These are phyloP conservation scores for Cassiopea xamachana DNA, from an alignment of 30 jellyfish, hydroid and myxozoan genomes.

Conservation along the genomic window DNA sequence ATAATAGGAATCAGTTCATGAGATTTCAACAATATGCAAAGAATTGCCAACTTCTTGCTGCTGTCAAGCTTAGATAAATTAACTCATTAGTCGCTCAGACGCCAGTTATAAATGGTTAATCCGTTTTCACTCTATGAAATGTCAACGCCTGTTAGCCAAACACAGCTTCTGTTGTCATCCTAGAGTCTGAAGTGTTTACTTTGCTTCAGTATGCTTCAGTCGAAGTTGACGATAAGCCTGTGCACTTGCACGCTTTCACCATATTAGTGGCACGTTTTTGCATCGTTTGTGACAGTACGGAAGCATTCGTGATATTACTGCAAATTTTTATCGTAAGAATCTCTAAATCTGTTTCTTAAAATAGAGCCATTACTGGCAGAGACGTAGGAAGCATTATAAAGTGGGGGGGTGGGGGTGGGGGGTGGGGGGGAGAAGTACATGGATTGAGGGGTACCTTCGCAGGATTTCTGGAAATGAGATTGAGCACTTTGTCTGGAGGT, in stretches of 20 bases:
- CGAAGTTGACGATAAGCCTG: not conserved
- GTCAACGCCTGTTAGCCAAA: not conserved
- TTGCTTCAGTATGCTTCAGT: not conserved
- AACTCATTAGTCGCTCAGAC: not conserved
- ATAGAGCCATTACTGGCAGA: too few relatives aligned
- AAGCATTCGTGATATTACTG: too few relatives aligned
- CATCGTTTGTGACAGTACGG: too few relatives aligned
- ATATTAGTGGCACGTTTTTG: not conserved
- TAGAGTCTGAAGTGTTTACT: not conserved
- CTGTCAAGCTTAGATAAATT: not conserved
- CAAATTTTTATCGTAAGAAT: too few relatives aligned
- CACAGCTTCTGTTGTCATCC: conserved; percentile 13
- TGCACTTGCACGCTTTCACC: not conserved
- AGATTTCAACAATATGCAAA: not conserved
- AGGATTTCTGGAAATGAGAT: too few relatives aligned
- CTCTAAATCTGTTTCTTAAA: too few relatives aligned
- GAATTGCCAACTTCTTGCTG: not conserved
- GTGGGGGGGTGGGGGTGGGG: too few relatives aligned
- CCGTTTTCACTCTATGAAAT: conserved; percentile 11
- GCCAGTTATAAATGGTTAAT: not conserved
- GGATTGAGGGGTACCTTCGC: too few relatives aligned
- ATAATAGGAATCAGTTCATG: not conserved
- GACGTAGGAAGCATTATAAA: too few relatives aligned
- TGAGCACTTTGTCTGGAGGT: too few relatives aligned
- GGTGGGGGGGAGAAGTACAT: too few relatives aligned